phyloP scores from a whole-genome alignment of 2,888 invertebrate genomes.

The Heliothis peltigera region DNA sequence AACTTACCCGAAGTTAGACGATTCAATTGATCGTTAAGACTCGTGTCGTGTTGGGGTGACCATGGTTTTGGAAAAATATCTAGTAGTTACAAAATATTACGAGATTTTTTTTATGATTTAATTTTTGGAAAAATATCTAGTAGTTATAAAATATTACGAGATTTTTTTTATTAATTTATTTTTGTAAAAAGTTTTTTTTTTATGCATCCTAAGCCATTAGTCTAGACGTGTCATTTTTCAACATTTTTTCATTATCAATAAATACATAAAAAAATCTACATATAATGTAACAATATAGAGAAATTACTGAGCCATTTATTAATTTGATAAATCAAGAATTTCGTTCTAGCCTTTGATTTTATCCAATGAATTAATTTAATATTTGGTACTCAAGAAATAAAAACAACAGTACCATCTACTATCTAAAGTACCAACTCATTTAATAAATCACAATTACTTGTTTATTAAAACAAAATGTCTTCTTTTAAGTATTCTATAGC shows the following conservation, averaged over 20 bases:
- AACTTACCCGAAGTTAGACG: constrained; percentile 70
- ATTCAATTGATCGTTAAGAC: constrained; percentile 77
- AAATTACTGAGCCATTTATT: background rate
- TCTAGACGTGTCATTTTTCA: too few species aligned
- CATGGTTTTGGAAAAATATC: constrained; percentile 10
- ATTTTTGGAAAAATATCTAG: too few species aligned
- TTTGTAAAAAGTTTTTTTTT: too few species aligned
- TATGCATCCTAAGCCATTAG: too few species aligned
- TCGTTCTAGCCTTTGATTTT: background rate
- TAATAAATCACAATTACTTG: constrained; percentile 10
- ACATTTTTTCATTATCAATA: too few species aligned
- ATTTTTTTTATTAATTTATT: too few species aligned
- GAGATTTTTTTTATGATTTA: too few species aligned
- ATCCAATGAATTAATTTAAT: background rate
- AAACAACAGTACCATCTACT: background rate
- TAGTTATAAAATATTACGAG: too few species aligned
- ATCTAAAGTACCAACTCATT: constrained; percentile 4
- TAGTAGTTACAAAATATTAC: too few species aligned
- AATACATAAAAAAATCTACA: too few species aligned
- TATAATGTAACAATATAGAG: too few species aligned
- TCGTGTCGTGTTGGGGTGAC: constrained; percentile 58
- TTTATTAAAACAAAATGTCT: constrained; percentile 8
- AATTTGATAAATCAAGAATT: background rate
- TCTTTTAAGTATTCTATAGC: constrained; percentile 10
- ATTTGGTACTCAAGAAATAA: background rate